phyloP scores from a whole-genome alignment of 2,797 vertebrate species.

The Sebastes dallii region DNA sequence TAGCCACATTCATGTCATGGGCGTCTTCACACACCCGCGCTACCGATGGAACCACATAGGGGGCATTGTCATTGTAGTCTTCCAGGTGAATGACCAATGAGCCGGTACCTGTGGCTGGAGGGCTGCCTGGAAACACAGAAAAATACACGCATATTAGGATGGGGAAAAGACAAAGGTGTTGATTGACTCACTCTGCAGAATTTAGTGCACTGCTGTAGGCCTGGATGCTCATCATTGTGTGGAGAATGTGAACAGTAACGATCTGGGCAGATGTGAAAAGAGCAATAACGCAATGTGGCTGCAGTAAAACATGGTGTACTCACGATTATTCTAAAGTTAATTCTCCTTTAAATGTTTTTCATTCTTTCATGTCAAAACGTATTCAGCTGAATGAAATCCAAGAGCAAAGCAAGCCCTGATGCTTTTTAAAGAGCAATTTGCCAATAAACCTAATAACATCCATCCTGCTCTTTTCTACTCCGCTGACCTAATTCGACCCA shows the following conservation, averaged over 20 bases:
- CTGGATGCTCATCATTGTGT: background rate
- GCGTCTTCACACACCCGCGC: constrained; percentile 92
- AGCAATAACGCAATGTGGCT: background rate
- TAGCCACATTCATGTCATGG: constrained; percentile 89
- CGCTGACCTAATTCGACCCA: constrained; percentile 43
- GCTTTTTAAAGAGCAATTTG: background rate
- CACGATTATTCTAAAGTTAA: constrained; percentile 20
- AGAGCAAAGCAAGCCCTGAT: background rate
- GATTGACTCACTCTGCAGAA: background rate
- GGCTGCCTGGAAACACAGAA: constrained; percentile 82
- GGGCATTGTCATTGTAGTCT: constrained; percentile 95
- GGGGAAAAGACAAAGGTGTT: background rate
- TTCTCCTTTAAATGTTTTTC: constrained; percentile 3
- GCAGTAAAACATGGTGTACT: background rate
- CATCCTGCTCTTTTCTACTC: constrained; percentile 4
- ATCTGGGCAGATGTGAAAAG: constrained; percentile 15
- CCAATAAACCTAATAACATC: constrained; percentile 4
- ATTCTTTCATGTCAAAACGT: constrained; percentile 4
- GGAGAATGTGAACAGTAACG: constrained; percentile 8
- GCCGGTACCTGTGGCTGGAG: constrained; percentile 93
- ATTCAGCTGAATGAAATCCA: background rate
- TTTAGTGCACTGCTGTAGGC: background rate
- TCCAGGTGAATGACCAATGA: constrained; percentile 91
- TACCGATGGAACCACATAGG: constrained; percentile 88
- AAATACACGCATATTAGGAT: background rate